Evolutionary conservation across 2,888 invertebrate genomes (phyloP).

Genomic region (Tiliacea aurago): DNA sequence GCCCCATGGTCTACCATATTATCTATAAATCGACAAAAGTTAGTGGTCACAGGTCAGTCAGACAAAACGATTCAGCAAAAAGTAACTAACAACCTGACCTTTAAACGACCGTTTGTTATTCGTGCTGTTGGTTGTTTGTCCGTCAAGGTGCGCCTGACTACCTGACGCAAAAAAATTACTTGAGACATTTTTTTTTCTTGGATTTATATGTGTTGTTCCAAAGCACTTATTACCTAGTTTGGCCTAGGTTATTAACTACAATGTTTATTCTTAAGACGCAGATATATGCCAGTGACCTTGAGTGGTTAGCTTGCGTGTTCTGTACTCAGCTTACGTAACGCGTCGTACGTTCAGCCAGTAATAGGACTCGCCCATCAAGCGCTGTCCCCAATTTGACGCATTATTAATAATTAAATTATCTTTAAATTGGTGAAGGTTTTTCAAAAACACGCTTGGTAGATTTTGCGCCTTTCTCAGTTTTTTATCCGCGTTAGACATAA

Average conservation of each 20-base stretch:
- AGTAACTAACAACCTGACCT: slow-evolving; percentile 11
- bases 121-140: slow-evolving; percentile 3
- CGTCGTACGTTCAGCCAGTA: too few species aligned
- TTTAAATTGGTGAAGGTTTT: too few species aligned
- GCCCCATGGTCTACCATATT: neutral
- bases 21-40: neutral
- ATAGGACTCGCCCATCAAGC: too few species aligned
- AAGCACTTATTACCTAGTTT: neutral
- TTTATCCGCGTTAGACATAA: too few species aligned
- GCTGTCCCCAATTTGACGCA: too few species aligned
- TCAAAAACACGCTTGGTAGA: too few species aligned
- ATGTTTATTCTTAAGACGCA: slow-evolving; percentile 4
- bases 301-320: too few species aligned
- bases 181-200: slow-evolving; percentile 12
- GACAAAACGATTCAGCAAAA: slow-evolving; percentile 9
- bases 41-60: neutral
- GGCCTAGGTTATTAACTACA: neutral
- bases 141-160: slow-evolving; percentile 1
- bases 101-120: slow-evolving; percentile 12
- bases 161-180: slow-evolving; percentile 26
- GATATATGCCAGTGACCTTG: too few species aligned
- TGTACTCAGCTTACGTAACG: too few species aligned
- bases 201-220: neutral
- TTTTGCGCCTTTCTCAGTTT: too few species aligned
- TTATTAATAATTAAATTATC: too few species aligned